Percentiles rank a stretch among this genome's conserved stretches.
phyloP scores from a whole-genome alignment of 1,140 invertebrate species.

The Drosophila mayri region DNA sequence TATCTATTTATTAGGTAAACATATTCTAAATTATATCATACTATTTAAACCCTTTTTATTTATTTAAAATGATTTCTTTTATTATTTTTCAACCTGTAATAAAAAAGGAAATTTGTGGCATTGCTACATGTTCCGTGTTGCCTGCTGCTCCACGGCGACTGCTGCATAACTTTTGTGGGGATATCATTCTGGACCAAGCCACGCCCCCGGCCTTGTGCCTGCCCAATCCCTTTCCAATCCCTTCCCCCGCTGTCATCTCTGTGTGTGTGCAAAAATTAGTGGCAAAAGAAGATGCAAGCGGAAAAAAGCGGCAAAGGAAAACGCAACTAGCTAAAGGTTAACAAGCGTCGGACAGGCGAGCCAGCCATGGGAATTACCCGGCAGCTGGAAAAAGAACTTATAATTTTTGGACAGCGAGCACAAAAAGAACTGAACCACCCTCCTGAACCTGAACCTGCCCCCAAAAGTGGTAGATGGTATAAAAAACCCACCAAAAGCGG shows the following conservation, averaged over 20 bases:
- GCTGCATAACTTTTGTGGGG: constrained; percentile 78
- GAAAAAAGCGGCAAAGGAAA: constrained; percentile 46
- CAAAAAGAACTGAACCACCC: constrained; percentile 16
- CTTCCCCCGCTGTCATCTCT: constrained; percentile 24
- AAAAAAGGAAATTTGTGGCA: constrained; percentile 58
- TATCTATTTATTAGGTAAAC: too few relatives aligned
- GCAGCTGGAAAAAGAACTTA: constrained; percentile 61
- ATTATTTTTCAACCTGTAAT: background rate
- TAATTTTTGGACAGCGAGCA: constrained; percentile 68
- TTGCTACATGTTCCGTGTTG: constrained; percentile 58
- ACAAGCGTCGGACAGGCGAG: constrained; percentile 68
- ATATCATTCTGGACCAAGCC: constrained; percentile 62
- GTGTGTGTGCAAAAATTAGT: constrained; percentile 71
- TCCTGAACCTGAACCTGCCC: background rate
- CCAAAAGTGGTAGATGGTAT: constrained; percentile 14
- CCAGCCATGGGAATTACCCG: constrained; percentile 52
- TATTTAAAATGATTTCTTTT: background rate
- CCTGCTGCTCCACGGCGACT: constrained; percentile 52
- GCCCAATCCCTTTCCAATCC: background rate
- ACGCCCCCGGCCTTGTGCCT: constrained; percentile 22
- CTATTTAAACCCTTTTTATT: background rate
- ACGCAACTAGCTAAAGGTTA: constrained; percentile 76
- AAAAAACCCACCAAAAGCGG: constrained; percentile 28
- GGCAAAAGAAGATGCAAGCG: constrained; percentile 48
- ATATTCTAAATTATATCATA: background rate